Percentiles rank a stretch among this genome's conserved stretches.
phyloP scores from a whole-genome alignment of 1,140 invertebrate genomes.

The Adelges cooleyi region DNA sequence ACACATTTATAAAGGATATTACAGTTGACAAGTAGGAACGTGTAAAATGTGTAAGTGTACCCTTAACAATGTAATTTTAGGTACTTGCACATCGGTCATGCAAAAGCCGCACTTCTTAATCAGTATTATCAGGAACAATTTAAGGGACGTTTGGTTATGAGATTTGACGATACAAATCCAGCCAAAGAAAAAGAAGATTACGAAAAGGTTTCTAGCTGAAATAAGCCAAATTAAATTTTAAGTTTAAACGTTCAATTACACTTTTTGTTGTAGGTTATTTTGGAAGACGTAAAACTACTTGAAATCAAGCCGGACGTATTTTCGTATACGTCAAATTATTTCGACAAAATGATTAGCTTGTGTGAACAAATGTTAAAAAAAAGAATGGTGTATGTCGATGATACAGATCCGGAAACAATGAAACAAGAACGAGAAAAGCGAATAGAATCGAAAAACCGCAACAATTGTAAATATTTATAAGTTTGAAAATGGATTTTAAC shows the following conservation, averaged over 20 bases:
- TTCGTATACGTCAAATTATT: constrained; percentile 94
- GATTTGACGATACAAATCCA: constrained; percentile 99
- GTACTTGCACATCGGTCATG: constrained; percentile 97
- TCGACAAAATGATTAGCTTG: constrained; percentile 76
- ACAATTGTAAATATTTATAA: too few relatives aligned
- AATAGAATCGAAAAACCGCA: constrained; percentile 72
- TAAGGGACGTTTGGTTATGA: constrained; percentile 91
- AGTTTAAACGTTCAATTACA: too few relatives aligned
- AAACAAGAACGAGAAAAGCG: constrained; percentile 86
- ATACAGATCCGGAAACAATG: constrained; percentile 90
- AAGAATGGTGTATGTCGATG: constrained; percentile 89
- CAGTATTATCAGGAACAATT: constrained; percentile 93
- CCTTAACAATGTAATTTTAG: constrained; percentile 40
- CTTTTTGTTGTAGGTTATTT: constrained; percentile 58
- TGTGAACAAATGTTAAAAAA: constrained; percentile 82
- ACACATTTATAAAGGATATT: too few relatives aligned
- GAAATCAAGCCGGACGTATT: constrained; percentile 87
- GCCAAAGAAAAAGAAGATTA: constrained; percentile 98
- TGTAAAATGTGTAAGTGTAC: too few relatives aligned
- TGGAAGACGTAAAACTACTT: constrained; percentile 85
- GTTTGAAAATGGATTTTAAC: constrained; percentile 34
- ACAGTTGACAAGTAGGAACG: too few relatives aligned
- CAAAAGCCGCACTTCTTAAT: constrained; percentile 95
- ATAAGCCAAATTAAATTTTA: too few relatives aligned
- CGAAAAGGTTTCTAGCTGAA: constrained; percentile 53